Base-by-base conservation (phyloP, 1,140 invertebrate genomes). In the Philotrypesis tridentata region DNA sequence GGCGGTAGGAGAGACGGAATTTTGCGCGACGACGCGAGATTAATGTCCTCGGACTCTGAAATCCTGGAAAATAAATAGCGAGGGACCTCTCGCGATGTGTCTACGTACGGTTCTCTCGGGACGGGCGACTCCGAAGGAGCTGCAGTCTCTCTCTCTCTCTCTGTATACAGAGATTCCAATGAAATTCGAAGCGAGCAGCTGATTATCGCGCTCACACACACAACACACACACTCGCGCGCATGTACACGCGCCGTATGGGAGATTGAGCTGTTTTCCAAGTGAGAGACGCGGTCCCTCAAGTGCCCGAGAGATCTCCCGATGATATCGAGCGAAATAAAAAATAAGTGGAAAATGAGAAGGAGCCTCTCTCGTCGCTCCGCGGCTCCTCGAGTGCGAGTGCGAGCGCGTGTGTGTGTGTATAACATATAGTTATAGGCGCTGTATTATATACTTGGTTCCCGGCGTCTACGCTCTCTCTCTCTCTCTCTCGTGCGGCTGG, bases 51-150 rank as follows among this genome's bases (percentile, higher is more conserved):
- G 89, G 89, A 90, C 90, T 90, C 87, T 89, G 89, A 91, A 91
- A 91, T 91, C 91, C 89, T 87, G 89, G 89, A 90, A 92, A 92
- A 91, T 90, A 91, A 91, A 92, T 91, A 91, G 90, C 90, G 85
- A 86, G 72, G 31, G 76, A 73, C 40, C 31, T 31, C 65, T 37
- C 48, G 65, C 23, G 48, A n/a, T n/a, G n/a, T 40, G 68, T 31
- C 12, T 67, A 67, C 29, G 33, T 21, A 37, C 29, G 33, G 0
- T 12, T 14, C 27, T 68, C 76, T 67, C 1, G 65, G 76, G 76
- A 78, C n/a, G 5, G 25, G 27, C 63, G 23, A 48, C 8, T 29
- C n/a, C 23, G 60, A 65, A 65, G 61, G 23, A 29, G 23, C 4
- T 4, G 9, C n/a, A 17, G n/a, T n/a, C 25, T n/a, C n/a, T n/a